Conservation (phyloP, 1,140 invertebrate genomes). For the Helicoverpa armigera region DNA sequence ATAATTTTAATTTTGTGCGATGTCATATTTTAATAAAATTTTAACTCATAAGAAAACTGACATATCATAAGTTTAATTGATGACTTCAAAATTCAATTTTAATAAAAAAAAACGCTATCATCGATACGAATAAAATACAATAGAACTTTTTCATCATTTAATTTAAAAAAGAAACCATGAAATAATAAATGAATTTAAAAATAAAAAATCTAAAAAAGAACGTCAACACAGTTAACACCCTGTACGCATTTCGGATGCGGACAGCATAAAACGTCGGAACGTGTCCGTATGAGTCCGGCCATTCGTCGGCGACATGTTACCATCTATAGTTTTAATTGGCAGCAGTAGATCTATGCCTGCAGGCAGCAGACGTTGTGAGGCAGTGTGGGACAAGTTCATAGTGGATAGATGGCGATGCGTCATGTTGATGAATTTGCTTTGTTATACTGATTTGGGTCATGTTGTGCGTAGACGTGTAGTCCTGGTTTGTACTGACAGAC, state of each 20-base stretch:
- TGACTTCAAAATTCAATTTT: no score
- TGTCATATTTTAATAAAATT: no score
- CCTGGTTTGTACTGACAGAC: not conserved
- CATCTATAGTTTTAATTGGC: constrained; percentile 83
- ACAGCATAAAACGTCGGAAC: constrained; percentile 59
- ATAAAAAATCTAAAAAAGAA: not conserved
- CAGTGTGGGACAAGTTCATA: constrained; percentile 69
- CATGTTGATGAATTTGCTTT: constrained; percentile 55
- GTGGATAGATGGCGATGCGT: constrained; percentile 52
- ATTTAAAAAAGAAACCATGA: not conserved
- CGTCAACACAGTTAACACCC: constrained; percentile 33
- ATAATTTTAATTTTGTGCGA: no score
- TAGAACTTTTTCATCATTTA: no score
- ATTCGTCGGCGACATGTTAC: constrained; percentile 74
- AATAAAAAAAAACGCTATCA: no score
- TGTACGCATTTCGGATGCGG: constrained; percentile 51
- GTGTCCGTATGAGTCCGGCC: constrained; percentile 58
- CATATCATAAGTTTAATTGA: no score
- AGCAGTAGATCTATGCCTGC: constrained; percentile 72
- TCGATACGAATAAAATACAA: no score
- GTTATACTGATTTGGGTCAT: constrained; percentile 27
- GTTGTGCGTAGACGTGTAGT: not conserved
- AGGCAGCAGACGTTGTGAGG: constrained; percentile 67
- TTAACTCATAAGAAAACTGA: no score
- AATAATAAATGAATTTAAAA: not conserved